phyloP scores from a whole-genome alignment of 2,888 invertebrate genomes.

The Stegana nigrithorax region DNA sequence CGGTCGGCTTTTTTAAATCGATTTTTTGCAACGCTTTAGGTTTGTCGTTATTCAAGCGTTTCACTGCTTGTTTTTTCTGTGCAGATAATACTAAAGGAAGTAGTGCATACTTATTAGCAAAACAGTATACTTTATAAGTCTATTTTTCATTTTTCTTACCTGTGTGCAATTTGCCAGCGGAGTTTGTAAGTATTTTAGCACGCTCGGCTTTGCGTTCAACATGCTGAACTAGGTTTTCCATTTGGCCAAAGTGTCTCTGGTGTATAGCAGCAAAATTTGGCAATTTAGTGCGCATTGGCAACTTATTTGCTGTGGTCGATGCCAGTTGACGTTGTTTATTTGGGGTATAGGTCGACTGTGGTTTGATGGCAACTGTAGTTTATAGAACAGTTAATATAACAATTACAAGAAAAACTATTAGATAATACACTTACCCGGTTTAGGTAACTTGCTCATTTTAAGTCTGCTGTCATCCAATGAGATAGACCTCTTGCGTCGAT shows the following conservation, averaged over 20 bases:
- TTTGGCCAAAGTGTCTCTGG: conserved; percentile 74
- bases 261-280: conserved; percentile 80
- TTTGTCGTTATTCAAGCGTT: conserved; percentile 17
- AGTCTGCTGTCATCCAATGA: conserved; percentile 50
- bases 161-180: conserved; percentile 37
- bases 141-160: conserved; percentile 34
- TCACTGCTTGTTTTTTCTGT: conserved; percentile 9
- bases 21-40: conserved; percentile 44
- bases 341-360: conserved; percentile 23
- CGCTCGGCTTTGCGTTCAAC: conserved; percentile 69
- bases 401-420: not conserved
- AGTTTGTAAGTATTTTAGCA: conserved; percentile 56
- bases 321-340: conserved; percentile 6
- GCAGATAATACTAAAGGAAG: conserved; percentile 13
- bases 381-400: not conserved
- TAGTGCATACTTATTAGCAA: not conserved
- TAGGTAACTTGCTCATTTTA: conserved; percentile 38
- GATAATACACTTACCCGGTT: conserved; percentile 42
- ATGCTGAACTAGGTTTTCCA: conserved; percentile 78
- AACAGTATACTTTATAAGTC: not conserved
- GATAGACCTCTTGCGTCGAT: conserved; percentile 59
- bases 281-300: conserved; percentile 70
- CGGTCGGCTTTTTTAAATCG: too few relatives aligned
- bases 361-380: conserved; percentile 33
- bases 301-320: conserved; percentile 36